Percentiles rank a stretch among this genome's conserved stretches.
Conservation (phyloP, 2,113 vertebrate species). For the Eulemur macaco region DNA sequence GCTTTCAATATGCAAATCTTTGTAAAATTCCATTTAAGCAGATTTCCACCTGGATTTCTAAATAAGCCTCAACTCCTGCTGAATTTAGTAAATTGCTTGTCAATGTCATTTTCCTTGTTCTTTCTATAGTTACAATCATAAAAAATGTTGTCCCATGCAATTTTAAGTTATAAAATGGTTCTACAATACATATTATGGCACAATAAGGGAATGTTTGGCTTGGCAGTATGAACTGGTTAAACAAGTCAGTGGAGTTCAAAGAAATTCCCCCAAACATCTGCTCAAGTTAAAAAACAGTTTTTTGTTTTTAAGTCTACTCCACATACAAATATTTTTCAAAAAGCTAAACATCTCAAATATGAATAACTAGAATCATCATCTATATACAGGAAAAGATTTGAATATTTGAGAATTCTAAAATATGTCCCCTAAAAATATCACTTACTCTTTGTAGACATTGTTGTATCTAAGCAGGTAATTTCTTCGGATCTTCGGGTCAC, state of each 20-base stretch:
- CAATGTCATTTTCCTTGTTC: slow-evolving; percentile 11
- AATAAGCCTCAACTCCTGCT: slow-evolving; percentile 26
- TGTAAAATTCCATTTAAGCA: slow-evolving; percentile 20
- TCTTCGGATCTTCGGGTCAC: neutral
- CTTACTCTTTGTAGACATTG: neutral
- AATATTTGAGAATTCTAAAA: neutral
- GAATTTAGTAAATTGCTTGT: slow-evolving; percentile 36
- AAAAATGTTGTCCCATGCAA: neutral
- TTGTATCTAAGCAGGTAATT: neutral
- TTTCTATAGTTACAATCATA: neutral
- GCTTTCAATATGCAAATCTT: slow-evolving; percentile 51
- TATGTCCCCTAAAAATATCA: neutral
- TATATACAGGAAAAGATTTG: neutral
- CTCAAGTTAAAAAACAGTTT: slow-evolving; percentile 21
- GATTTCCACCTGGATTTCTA: slow-evolving; percentile 58
- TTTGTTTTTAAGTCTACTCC: slow-evolving; percentile 40
- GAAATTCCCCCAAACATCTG: slow-evolving; percentile 61
- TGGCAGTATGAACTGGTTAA: slow-evolving; percentile 71
- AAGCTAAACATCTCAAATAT: neutral
- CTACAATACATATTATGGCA: slow-evolving; percentile 38
- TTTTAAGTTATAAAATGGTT: slow-evolving; percentile 62
- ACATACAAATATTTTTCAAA: slow-evolving; percentile 48
- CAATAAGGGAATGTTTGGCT: slow-evolving; percentile 60
- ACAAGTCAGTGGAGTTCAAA: slow-evolving; percentile 67
- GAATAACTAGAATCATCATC: neutral